These are phyloP conservation scores for Temnothorax ravouxi DNA, from an alignment of 2,888 invertebrate genomes.

Conservation along the genomic window DNA sequence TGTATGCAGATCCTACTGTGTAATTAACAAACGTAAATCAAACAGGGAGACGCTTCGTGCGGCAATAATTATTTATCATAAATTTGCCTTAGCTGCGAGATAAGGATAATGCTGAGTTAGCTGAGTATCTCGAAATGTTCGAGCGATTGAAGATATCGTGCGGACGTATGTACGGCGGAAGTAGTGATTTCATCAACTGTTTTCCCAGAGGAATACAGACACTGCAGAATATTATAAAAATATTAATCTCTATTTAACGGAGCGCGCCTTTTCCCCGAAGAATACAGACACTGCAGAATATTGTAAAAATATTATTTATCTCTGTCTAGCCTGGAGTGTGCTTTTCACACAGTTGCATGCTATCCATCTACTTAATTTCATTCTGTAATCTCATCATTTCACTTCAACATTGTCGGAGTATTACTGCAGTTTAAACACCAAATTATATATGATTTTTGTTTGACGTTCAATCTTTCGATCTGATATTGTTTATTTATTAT, in stretches of 20 bases:
- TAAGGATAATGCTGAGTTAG: conserved; percentile 25
- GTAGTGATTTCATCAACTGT: conserved; percentile 20
- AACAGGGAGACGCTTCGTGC: neutral
- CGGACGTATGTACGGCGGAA: neutral
- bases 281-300: conserved; percentile 14
- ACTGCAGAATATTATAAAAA: conserved; percentile 28
- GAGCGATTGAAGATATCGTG: neutral
- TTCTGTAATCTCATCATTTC: neutral
- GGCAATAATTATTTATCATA: neutral
- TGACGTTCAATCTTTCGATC: neutral
- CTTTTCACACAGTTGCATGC: neutral
- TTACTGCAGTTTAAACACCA: neutral
- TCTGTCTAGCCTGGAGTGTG: neutral
- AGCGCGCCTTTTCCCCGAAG: neutral
- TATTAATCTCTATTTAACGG: conserved; percentile 20
- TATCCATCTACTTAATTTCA: neutral
- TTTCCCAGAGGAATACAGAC: conserved; percentile 23
- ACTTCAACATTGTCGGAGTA: neutral
- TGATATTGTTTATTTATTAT: neutral
- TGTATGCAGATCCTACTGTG: too few species aligned
- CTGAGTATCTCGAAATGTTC: neutral
- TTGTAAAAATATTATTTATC: conserved; percentile 15
- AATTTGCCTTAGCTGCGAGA: neutral
- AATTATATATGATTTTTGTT: neutral
- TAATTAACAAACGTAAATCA: neutral